These are phyloP conservation scores for Aradus depressus DNA, from an alignment of 2,888 invertebrate genomes.

Conservation along the genomic window DNA sequence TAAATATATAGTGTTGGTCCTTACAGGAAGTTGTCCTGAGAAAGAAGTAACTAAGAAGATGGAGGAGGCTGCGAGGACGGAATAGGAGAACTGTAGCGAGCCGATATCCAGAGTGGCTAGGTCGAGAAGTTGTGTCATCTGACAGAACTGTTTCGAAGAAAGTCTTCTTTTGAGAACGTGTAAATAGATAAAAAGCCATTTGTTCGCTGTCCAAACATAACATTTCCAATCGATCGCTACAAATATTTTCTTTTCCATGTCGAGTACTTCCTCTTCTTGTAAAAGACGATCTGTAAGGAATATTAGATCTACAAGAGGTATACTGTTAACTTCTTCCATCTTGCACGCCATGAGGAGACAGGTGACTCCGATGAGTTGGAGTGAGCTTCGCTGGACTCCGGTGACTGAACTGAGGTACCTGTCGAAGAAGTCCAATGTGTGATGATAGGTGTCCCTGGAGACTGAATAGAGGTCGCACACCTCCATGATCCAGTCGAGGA, in stretches of 20 bases:
- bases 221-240: not conserved
- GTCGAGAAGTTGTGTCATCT: not conserved
- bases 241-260: not conserved
- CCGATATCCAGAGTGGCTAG: not conserved
- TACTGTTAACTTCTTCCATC: not conserved
- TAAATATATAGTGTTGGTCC: not conserved
- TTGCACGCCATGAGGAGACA: not conserved
- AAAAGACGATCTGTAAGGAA: not conserved
- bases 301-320: not conserved
- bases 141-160: not conserved
- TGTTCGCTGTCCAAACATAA: not conserved
- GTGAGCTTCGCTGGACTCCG: not conserved
- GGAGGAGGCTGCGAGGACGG: not conserved
- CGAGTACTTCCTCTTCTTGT: not conserved
- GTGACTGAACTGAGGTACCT: not conserved
- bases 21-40: not conserved
- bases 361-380: not conserved
- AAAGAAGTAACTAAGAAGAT: not conserved
- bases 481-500: slow-evolving; percentile 1
- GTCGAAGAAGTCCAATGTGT: not conserved
- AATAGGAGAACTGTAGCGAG: not conserved
- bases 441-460: not conserved
- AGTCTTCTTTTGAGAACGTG: not conserved
- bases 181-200: not conserved
- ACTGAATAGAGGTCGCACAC: not conserved